Evolutionary conservation across 2,797 vertebrate genomes (phyloP).

Genomic region (Perodicticus potto): DNA sequence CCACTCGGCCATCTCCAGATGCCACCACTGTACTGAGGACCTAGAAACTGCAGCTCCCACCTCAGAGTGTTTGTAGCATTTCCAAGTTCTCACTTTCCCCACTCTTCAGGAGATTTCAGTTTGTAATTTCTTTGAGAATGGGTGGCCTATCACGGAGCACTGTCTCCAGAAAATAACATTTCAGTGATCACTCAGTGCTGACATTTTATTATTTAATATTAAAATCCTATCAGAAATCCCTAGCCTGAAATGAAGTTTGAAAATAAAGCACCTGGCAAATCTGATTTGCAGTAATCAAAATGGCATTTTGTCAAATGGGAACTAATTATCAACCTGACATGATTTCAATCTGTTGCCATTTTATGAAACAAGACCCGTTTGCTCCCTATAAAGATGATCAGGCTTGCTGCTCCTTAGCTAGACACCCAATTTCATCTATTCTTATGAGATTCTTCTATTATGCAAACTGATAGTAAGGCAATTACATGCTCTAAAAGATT

Average conservation of each 20-base stretch:
- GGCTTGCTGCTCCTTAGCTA: background rate
- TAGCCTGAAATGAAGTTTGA: conserved; percentile 12
- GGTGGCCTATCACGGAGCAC: conserved; percentile 30
- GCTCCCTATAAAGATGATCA: conserved; percentile 48
- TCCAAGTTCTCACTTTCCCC: background rate
- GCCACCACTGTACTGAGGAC: background rate
- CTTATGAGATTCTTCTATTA: conserved; percentile 70
- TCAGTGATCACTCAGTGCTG: background rate
- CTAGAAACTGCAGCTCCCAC: rapidly evolving
- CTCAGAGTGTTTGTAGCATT: no score
- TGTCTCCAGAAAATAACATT: conserved; percentile 54
- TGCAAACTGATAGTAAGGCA: conserved; percentile 72
- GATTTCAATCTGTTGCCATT: conserved; percentile 61
- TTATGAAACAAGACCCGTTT: background rate
- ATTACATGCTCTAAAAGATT: conserved; percentile 76
- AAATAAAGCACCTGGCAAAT: conserved; percentile 70
- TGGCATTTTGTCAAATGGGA: conserved; percentile 67
- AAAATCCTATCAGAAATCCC: conserved; percentile 65
- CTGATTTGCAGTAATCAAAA: conserved; percentile 66
- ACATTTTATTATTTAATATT: conserved; percentile 72
- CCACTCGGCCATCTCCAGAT: background rate
- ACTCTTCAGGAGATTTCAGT: conserved; percentile 16
- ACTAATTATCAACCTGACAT: conserved; percentile 70
- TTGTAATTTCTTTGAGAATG: background rate
- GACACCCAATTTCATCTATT: conserved; percentile 55